phyloP scores from a whole-genome alignment of 1,140 invertebrate genomes.

The Chionoecetes opilio region DNA sequence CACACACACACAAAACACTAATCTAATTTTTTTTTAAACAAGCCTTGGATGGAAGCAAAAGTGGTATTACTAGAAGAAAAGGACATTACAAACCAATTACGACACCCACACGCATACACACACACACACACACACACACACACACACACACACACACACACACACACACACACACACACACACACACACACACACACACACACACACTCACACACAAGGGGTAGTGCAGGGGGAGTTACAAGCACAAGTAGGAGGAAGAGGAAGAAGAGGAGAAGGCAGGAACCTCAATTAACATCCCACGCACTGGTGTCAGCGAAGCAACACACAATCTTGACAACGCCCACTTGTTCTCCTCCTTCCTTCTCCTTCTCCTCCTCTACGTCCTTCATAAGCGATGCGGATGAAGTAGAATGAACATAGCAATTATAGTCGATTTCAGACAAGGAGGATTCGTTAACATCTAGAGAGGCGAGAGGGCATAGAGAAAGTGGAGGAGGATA shows the following conservation, averaged over 20 bases:
- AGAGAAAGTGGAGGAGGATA: background rate
- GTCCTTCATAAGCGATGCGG: background rate
- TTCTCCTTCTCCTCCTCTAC: background rate
- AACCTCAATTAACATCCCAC: constrained; percentile 28
- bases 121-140: no score
- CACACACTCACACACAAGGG: no score
- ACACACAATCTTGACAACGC: constrained; percentile 7
- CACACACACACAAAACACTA: no score
- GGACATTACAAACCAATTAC: no score
- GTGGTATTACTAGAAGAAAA: no score
- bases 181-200: no score
- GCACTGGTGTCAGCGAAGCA: background rate
- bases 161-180: no score
- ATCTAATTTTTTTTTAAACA: no score
- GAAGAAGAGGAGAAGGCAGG: background rate
- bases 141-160: no score
- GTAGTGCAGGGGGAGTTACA: no score
- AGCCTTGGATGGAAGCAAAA: no score
- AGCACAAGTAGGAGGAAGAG: background rate
- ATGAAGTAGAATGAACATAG: background rate
- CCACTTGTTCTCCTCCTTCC: constrained; percentile 7
- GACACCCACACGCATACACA: no score
- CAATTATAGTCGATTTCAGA: background rate
- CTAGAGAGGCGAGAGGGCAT: background rate
- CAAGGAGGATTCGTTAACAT: background rate